Base-by-base conservation (phyloP, 2,888 invertebrate species). In the Orchestes rusci region DNA sequence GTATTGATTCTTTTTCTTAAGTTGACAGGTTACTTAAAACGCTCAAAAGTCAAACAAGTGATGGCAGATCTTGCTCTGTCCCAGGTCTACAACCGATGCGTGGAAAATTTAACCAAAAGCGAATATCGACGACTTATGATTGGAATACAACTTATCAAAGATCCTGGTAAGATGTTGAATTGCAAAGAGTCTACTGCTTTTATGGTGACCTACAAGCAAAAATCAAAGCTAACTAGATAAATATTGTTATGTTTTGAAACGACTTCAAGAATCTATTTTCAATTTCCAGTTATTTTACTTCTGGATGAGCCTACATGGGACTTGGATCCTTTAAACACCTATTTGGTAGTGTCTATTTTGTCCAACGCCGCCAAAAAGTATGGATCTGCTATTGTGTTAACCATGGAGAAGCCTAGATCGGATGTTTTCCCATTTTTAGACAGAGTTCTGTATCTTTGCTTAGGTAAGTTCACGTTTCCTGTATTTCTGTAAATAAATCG, bases 381-480 rank as follows among this genome's bases (percentile, higher is more conserved):
- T 52, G 88, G 90, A 4, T 84, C 93, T 2, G 89, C 92, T 23
- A 89, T 94, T 23, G 75, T 95, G 40, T 70, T 95, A 3, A 93
- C 93, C 0, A 84, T 94, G 82, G 91, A 93, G 63, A 91, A 92
- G 58, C 94, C 95, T 0, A 74, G 95, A 59, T 82, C 89, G 38
- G 96, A 97, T 66, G 94, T 97, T 1, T 89, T 96, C 62, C 95
- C 95, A 4, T 91, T 96, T 66, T 75, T 97, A 57, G 94, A 95
- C 68, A 23, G 51, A 36, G 51, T 94, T 1, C 79, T 94, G 2
- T 88, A 93, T 61, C 40, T 52, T 12, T 51, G 51, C 29, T 37
- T 51, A 30, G 48, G 48, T 49, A 44, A 35, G 31, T 28, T 16
- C 27, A n/a, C n/a, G n/a, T n/a, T n/a, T n/a, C n/a, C n/a, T n/a